A percentile compares a stretch with the other conserved stretches of the same genome.
These are phyloP conservation scores for Patella vulgata DNA, from an alignment of 1,140 invertebrate genomes.

Conservation along the genomic window DNA sequence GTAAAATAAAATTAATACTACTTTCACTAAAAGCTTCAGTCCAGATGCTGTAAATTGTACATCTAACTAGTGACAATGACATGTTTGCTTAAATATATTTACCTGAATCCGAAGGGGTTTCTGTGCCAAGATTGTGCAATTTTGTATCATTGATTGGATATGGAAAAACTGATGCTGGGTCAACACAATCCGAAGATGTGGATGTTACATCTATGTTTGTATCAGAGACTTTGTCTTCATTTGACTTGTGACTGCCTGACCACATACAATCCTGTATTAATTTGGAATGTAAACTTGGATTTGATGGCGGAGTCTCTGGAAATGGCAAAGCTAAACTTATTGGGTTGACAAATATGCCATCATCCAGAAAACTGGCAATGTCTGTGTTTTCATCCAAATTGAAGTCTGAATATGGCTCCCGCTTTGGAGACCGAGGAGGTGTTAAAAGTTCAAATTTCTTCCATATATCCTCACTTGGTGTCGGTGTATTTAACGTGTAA, in stretches of 20 bases:
- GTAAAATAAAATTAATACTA: background rate
- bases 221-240: constrained; percentile 32
- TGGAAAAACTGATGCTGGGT: constrained; percentile 56
- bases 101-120: constrained; percentile 89
- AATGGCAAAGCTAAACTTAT: constrained; percentile 24
- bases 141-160: constrained; percentile 62
- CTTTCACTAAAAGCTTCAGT: background rate
- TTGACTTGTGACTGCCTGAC: constrained; percentile 59
- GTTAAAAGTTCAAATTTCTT: constrained; percentile 70
- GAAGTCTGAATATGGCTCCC: constrained; percentile 40
- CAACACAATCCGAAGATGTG: constrained; percentile 44
- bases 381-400: constrained; percentile 26
- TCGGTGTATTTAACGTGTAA: constrained; percentile 21
- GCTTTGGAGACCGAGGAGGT: constrained; percentile 53
- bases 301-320: constrained; percentile 39
- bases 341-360: constrained; percentile 15
- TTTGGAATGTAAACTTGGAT: constrained; percentile 40
- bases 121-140: constrained; percentile 75
- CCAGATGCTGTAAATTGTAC: background rate
- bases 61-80: background rate
- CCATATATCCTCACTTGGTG: constrained; percentile 68
- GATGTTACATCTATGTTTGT: background rate
- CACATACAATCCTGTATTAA: constrained; percentile 76
- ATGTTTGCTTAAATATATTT: constrained; percentile 67
- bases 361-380: constrained; percentile 30